Conservation (phyloP, 2,113 vertebrate genomes). For the Archilochus colubris region DNA sequence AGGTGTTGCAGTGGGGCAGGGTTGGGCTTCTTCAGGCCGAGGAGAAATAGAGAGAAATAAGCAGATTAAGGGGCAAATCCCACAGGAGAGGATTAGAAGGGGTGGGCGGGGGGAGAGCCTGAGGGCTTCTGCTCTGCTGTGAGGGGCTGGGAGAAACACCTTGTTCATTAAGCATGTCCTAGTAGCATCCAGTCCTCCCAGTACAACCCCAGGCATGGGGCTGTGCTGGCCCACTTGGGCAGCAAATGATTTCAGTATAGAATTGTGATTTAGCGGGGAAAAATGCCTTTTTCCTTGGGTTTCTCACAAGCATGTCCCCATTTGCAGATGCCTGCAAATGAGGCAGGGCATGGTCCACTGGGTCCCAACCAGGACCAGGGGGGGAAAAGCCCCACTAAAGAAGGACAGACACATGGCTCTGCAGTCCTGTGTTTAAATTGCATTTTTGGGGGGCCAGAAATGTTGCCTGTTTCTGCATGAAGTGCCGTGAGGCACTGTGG, state of each 20-base stretch:
- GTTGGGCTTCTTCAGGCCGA: background rate
- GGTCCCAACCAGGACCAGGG: no score
- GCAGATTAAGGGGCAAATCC: constrained; percentile 62
- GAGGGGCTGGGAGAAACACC: background rate
- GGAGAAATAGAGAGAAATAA: constrained; percentile 69
- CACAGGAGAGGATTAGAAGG: background rate
- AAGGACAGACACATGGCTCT: fast-evolving
- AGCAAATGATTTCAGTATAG: background rate
- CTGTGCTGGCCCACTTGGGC: fast-evolving
- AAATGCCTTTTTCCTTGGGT: background rate
- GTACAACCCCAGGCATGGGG: no score
- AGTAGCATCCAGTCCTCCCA: background rate
- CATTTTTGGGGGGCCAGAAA: background rate
- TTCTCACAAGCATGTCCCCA: background rate
- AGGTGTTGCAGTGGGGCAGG: background rate
- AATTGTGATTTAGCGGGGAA: background rate
- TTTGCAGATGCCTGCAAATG: fast-evolving
- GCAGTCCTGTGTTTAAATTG: fast-evolving
- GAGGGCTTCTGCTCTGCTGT: background rate
- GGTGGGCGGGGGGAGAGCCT: background rate
- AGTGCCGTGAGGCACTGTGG: fast-evolving
- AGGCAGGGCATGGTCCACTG: fast-evolving
- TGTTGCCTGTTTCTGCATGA: background rate
- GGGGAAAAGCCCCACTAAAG: background rate
- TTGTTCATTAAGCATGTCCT: background rate